phyloP scores from a whole-genome alignment of 2,888 invertebrate genomes.

The Tillus elongatus region DNA sequence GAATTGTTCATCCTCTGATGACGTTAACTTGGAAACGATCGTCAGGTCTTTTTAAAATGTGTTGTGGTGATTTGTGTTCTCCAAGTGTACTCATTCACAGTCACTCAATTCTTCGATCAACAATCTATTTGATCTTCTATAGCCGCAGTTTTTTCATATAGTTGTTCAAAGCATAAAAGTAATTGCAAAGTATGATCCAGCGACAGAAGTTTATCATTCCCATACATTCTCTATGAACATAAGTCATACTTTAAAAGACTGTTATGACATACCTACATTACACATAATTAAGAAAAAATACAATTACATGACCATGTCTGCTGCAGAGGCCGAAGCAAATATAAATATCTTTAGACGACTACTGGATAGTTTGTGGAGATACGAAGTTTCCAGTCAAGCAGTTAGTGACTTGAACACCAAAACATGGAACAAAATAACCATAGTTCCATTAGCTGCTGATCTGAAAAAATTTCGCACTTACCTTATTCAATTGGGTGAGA shows the following conservation, averaged over 20 bases:
- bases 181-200: slow-evolving; percentile 3
- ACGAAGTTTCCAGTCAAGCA: slow-evolving; percentile 8
- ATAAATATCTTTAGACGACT: slow-evolving; percentile 7
- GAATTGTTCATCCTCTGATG: too few relatives aligned
- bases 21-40: too few relatives aligned
- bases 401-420: slow-evolving; percentile 7
- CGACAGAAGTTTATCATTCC: neutral
- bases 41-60: too few relatives aligned
- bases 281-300: neutral
- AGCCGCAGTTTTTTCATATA: neutral
- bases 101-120: neutral
- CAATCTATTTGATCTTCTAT: slow-evolving; percentile 1
- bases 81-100: too few relatives aligned
- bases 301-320: neutral
- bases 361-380: slow-evolving; percentile 7
- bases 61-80: too few relatives aligned
- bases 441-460: slow-evolving; percentile 10
- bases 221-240: slow-evolving; percentile 1
- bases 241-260: neutral
- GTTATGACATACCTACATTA: neutral
- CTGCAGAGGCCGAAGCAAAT: neutral
- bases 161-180: slow-evolving; percentile 5
- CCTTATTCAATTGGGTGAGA: slow-evolving; percentile 9
- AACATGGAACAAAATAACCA: slow-evolving; percentile 11
- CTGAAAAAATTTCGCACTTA: slow-evolving; percentile 9